These are phyloP conservation scores for Noctilio leporinus DNA, from an alignment of 2,113 vertebrate species.

Conservation along the genomic window DNA sequence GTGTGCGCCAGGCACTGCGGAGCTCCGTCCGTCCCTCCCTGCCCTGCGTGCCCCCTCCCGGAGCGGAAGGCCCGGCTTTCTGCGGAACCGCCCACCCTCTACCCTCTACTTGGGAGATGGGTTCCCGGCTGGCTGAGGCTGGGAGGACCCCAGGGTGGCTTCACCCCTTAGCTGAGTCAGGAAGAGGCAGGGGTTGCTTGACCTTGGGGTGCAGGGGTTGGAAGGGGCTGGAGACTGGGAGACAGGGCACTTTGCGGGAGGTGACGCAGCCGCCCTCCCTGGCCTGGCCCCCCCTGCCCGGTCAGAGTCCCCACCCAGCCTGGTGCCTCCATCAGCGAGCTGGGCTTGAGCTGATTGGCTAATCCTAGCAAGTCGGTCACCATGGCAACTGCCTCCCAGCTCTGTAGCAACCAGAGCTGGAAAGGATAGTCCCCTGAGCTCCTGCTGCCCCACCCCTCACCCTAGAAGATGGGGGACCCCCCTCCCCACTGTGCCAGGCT, in stretches of 20 bases:
- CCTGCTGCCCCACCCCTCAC: background rate
- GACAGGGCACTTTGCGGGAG: background rate
- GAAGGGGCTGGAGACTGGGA: background rate
- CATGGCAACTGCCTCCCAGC: conserved; percentile 58
- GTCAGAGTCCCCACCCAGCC: background rate
- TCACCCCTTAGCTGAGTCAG: background rate
- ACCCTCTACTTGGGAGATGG: background rate
- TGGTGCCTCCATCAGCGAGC: background rate
- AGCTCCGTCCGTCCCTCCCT: background rate
- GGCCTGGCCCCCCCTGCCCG: background rate
- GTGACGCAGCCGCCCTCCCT: too few species aligned
- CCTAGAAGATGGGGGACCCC: too few species aligned
- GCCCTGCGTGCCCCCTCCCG: background rate
- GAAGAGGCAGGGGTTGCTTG: background rate
- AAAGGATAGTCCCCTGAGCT: background rate
- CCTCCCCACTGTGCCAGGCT: conserved; percentile 53
- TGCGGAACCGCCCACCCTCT: background rate
- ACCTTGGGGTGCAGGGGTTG: background rate
- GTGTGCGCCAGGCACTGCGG: conserved; percentile 30
- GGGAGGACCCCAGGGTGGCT: background rate
- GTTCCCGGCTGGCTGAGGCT: background rate
- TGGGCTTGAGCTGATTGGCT: conserved; percentile 41
- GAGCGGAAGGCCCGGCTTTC: background rate
- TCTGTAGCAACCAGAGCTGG: conserved; percentile 40
- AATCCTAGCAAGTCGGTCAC: conserved; percentile 26